Base-by-base conservation (phyloP, 2,888 invertebrate genomes). In the Drosophila anomalata region DNA sequence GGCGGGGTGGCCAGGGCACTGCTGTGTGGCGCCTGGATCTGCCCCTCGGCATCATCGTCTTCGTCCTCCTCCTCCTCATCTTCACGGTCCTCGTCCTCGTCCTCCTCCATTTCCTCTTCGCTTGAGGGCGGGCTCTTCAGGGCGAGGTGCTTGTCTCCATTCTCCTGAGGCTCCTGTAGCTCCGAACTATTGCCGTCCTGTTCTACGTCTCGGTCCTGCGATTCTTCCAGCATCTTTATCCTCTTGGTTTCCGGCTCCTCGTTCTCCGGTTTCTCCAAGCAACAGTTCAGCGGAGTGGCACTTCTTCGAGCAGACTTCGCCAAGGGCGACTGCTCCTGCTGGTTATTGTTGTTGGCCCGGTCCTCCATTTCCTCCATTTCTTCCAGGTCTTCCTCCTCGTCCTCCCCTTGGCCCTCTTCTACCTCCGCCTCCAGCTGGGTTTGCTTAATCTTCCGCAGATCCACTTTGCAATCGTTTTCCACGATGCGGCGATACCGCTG, bases 401-500 rank as follows among this genome's bases (percentile, higher is more conserved):
- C 70, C 22, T 65, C 59, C 24, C 46, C 57, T 63, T 75, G 12
- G 60, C 76, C 24, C 22, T 69, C 44, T 9, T 77, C 72, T 22
- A 41, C 53, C 41, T 69, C 62, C 9, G 79, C 47, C 20, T 73
- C 78, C 17, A 86, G 59, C 51, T 63, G n/a, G 0, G 80, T 67
- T 17, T 77, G 88, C 39, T 74, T 83, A 73, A 81, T 59, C 36
- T 69, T 61, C 14, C 67, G 70, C 62, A 77, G 75, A 7, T 82
- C 76, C 52, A 84, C 70, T 52, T 88, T 79, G 33, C 65, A 56
- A 20, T 77, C 78, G 53, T 69, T 5, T 8, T 73, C 39, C 59
- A 89, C 80, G 75, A 89, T 58, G n/a, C 90, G 81, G 1, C 90
- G 90, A 60, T 85, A 89, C 17, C 88, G 86, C 72, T 91, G 90